phyloP scores from a whole-genome alignment of 2,797 vertebrate species.

The Neoniphon sammara region DNA sequence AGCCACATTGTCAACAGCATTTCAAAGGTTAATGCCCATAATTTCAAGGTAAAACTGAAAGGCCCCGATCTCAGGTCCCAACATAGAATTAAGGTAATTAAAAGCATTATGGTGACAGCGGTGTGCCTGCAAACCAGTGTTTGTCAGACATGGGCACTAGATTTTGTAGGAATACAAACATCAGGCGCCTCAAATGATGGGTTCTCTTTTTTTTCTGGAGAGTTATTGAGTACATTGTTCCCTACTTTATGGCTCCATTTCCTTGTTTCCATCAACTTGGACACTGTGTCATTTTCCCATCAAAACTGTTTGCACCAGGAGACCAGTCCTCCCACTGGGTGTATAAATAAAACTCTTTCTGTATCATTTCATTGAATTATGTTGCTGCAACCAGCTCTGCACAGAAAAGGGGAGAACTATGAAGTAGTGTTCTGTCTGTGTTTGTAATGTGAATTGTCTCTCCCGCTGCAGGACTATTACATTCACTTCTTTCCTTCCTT shows the following conservation, averaged over 20 bases:
- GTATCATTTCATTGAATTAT: conserved; percentile 65
- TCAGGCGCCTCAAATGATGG: conserved; percentile 76
- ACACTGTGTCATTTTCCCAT: conserved; percentile 78
- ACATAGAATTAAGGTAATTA: conserved; percentile 80
- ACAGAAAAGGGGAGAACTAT: conserved; percentile 33
- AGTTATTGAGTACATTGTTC: conserved; percentile 69
- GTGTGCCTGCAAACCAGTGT: conserved; percentile 74
- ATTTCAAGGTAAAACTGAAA: conserved; percentile 68
- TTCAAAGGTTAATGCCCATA: conserved; percentile 36
- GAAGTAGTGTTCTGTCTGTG: conserved; percentile 12
- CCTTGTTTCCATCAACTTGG: conserved; percentile 69
- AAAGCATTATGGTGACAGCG: conserved; percentile 65
- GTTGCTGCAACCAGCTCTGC: conserved; percentile 53
- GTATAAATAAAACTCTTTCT: conserved; percentile 71
- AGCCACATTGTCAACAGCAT: not conserved
- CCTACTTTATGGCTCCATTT: conserved; percentile 57
- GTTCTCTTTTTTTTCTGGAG: conserved; percentile 62
- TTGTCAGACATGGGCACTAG: conserved; percentile 72
- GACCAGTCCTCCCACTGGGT: conserved; percentile 64
- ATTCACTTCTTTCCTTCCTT: not conserved
- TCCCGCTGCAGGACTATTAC: not conserved
- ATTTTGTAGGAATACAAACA: conserved; percentile 68
- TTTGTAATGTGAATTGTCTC: conserved; percentile 15
- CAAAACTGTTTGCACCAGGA: conserved; percentile 74
- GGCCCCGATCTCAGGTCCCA: conserved; percentile 62